phyloP scores from a whole-genome alignment of 2,113 vertebrate species.

The Lonchura striata region DNA sequence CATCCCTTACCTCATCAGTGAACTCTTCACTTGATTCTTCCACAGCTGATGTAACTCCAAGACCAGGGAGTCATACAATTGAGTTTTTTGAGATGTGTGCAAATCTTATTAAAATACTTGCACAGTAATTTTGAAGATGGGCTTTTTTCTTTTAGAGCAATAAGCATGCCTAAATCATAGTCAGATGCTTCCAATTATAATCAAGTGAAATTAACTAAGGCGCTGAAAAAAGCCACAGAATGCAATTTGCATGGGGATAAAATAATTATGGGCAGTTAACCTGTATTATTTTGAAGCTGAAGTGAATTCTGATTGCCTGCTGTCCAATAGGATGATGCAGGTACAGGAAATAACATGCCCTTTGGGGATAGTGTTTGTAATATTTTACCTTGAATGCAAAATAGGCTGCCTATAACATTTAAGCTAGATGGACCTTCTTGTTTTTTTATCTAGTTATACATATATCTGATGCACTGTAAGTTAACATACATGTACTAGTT shows the following conservation, averaged over 20 bases:
- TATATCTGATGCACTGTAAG: slow-evolving; percentile 53
- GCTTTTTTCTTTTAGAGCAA: slow-evolving; percentile 91
- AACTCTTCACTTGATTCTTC: slow-evolving; percentile 91
- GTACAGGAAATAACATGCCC: slow-evolving; percentile 35
- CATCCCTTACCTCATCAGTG: slow-evolving; percentile 88
- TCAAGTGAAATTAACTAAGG: slow-evolving; percentile 79
- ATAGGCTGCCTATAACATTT: slow-evolving; percentile 65
- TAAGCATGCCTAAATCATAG: slow-evolving; percentile 93
- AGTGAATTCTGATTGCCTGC: slow-evolving; percentile 62
- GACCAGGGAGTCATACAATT: slow-evolving; percentile 96
- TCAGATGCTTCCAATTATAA: slow-evolving; percentile 84
- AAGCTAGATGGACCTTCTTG: slow-evolving; percentile 48
- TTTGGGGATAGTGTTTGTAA: slow-evolving; percentile 49
- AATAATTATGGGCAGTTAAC: slow-evolving; percentile 46
- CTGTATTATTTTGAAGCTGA: slow-evolving; percentile 55
- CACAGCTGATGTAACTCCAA: slow-evolving; percentile 79
- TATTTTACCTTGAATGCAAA: slow-evolving; percentile 64
- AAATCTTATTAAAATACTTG: slow-evolving; percentile 98
- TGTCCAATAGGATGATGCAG: slow-evolving; percentile 35
- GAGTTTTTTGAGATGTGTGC: slow-evolving; percentile 99
- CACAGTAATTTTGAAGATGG: slow-evolving; percentile 85
- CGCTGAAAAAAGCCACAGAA: slow-evolving; percentile 76
- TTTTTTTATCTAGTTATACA: slow-evolving; percentile 2
- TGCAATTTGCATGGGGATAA: slow-evolving; percentile 71
- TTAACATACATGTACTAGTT: slow-evolving; percentile 38